Conservation (phyloP, 1,140 invertebrate genomes). For the Drosophila sp. region DNA sequence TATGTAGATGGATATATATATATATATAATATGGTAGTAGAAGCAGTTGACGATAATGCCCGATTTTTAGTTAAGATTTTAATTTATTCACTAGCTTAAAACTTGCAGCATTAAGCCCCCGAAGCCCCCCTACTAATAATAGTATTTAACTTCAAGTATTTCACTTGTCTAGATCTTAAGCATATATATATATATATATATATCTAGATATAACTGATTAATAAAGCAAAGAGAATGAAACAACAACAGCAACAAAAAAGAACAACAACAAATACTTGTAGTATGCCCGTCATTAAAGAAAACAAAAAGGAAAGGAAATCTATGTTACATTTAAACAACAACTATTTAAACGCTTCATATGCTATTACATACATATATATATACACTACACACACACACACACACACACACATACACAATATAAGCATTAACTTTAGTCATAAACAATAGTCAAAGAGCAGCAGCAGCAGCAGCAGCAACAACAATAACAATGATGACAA, state of each 20-base stretch:
- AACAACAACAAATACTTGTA: constrained; percentile 42
- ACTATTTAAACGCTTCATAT: constrained; percentile 78
- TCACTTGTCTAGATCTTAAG: constrained; percentile 65
- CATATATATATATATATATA: constrained; percentile 53
- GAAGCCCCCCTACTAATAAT: constrained; percentile 40
- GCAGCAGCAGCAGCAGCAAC: constrained; percentile 47
- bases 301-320: constrained; percentile 39
- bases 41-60: neutral
- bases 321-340: constrained; percentile 62
- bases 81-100: constrained; percentile 75
- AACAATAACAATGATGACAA: constrained; percentile 39
- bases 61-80: constrained; percentile 63
- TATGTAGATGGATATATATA: constrained; percentile 4
- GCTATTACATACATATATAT: constrained; percentile 66
- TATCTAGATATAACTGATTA: constrained; percentile 43
- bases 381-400: constrained; percentile 7
- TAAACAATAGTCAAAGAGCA: constrained; percentile 73
- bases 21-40: neutral
- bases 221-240: constrained; percentile 44
- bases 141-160: constrained; percentile 64
- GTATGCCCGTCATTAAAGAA: constrained; percentile 53
- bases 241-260: constrained; percentile 16
- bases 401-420: constrained; percentile 32
- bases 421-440: constrained; percentile 73
- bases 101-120: constrained; percentile 42